Percentiles rank a stretch among this genome's conserved stretches.
These are phyloP conservation scores for Falco peregrinus DNA, from an alignment of 2,797 vertebrate species.

Conservation along the genomic window DNA sequence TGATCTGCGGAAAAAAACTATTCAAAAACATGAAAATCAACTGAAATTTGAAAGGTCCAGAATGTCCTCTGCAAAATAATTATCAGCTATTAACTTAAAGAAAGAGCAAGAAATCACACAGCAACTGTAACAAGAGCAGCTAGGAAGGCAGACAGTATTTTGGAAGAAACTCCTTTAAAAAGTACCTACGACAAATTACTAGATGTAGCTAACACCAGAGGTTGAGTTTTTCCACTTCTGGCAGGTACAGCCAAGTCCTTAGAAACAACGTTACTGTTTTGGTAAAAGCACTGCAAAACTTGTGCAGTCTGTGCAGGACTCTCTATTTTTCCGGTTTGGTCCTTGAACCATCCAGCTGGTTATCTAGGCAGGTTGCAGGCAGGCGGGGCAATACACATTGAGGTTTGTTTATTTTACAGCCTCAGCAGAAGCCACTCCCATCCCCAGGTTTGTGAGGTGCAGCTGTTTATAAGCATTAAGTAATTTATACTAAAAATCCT, in stretches of 20 bases:
- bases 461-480: neutral
- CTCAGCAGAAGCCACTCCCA: neutral
- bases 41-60: neutral
- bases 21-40: neutral
- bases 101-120: neutral
- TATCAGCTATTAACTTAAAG: neutral
- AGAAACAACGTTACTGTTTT: neutral
- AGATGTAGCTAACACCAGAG: neutral
- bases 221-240: neutral
- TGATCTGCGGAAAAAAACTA: neutral
- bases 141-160: neutral
- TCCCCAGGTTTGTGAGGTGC: neutral
- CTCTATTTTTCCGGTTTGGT: neutral
- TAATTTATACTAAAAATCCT: neutral
- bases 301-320: neutral
- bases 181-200: neutral
- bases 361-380: neutral
- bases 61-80: neutral
- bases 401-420: neutral
- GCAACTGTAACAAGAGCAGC: neutral
- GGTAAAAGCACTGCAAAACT: neutral
- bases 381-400: neutral
- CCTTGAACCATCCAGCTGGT: neutral
- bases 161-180: neutral
- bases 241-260: neutral